A percentile compares a stretch with the other conserved stretches of the same genome.
Conservation (phyloP, 2,113 vertebrate species). For the Gavia stellata region DNA sequence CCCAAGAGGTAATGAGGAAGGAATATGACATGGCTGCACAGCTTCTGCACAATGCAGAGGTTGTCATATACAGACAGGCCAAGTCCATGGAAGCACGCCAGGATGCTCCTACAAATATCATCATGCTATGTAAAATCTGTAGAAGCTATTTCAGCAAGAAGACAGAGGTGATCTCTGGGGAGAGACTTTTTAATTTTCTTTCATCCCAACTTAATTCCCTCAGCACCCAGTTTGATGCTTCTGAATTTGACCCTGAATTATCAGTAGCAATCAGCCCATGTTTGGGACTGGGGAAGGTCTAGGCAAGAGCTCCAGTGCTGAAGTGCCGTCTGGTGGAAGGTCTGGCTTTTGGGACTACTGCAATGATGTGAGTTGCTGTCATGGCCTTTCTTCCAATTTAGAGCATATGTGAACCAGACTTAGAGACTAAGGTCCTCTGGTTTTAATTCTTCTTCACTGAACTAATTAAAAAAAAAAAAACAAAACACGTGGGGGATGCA, state of each 20-base stretch:
- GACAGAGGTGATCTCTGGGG: background rate
- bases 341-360: background rate
- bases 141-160: background rate
- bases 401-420: background rate
- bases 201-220: background rate
- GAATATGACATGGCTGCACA: background rate
- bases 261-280: background rate
- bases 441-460: background rate
- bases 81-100: background rate
- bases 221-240: background rate
- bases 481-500: background rate
- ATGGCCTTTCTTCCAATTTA: background rate
- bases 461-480: background rate
- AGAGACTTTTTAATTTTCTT: background rate
- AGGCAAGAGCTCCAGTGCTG: background rate
- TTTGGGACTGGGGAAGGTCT: background rate
- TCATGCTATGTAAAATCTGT: background rate
- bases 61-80: background rate
- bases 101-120: background rate
- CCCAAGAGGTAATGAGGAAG: background rate
- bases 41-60: background rate
- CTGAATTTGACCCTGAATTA: background rate
- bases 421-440: background rate
- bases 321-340: background rate
- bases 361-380: background rate